Conservation (phyloP, 1,140 invertebrate genomes). For the Lucilia sericata region DNA sequence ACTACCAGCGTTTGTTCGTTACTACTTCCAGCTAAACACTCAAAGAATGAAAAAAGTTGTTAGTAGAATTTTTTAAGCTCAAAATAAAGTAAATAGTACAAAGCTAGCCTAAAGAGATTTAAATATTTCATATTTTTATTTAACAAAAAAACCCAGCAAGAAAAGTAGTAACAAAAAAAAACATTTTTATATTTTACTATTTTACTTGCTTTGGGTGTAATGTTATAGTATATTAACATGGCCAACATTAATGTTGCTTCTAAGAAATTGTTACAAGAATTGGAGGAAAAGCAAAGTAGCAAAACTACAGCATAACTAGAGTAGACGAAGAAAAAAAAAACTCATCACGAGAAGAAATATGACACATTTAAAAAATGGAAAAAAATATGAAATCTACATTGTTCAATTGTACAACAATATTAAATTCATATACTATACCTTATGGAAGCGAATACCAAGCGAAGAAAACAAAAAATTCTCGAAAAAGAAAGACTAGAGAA, state of each 20-base stretch:
- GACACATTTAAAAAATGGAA: background rate
- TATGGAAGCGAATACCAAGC: background rate
- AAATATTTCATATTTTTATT: background rate
- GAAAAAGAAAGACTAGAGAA: background rate
- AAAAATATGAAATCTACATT: background rate
- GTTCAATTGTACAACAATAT: constrained; percentile 14
- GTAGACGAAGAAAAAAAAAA: background rate
- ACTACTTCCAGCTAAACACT: background rate
- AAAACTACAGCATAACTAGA: background rate
- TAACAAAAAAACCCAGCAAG: too few relatives aligned
- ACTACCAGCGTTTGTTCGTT: background rate
- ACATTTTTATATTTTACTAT: background rate
- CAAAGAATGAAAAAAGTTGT: too few relatives aligned
- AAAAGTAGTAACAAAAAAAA: background rate
- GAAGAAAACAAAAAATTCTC: background rate
- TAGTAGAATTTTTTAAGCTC: background rate
- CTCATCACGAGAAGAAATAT: background rate
- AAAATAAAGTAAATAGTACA: background rate
- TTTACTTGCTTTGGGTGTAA: background rate
- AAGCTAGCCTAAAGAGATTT: background rate
- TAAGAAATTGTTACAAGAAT: background rate
- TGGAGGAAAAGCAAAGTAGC: background rate
- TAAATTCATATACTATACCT: background rate
- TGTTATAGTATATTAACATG: background rate
- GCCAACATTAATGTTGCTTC: background rate